Base-by-base conservation (phyloP, 2,888 invertebrate species). In the Zootermopsis nevadensis region DNA sequence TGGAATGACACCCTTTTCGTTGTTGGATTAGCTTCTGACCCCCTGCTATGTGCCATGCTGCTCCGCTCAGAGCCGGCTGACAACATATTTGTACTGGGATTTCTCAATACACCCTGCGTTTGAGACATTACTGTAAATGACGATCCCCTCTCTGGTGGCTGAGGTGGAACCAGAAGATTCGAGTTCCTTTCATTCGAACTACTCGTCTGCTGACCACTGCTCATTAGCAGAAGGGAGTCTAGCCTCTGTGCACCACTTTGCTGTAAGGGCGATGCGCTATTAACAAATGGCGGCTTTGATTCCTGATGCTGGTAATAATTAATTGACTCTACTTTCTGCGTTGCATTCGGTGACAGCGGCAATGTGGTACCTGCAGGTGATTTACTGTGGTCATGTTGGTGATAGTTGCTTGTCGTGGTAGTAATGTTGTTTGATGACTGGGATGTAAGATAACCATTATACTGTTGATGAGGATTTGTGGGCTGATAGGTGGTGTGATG, bases 101-200 rank as follows among this genome's bases (percentile, higher is more conserved):
- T 84, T 82, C 90, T 87, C 86, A 91, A 87, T 85, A 90, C 91
- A 88, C 91, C 90, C 89, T 92, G 89, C 22, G 84, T 82, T 87
- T 95, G 95, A 15, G 93, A 94, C 95, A 97, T 96, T 42, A 96
- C 93, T 6, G 95, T 93, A 89, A 96, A 98, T 69, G 97, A 97
- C 38, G 97, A 97, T 83, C 96, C 96, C 85, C 97, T 93, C 89
- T 97, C 96, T 3, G 97, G 97, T 33, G 97, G 97, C 7, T 91
- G 91, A 0, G 96, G 90, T 24, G 88, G 83, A 27, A 33, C 15
- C 22, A 42, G 12, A 66, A 35, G n/a, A 35, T 81, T 81, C 19
- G 53, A 33, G 48, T 48, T 22, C 35, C 69, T 35, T 10, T 79
- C 83, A 67, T 53, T 79, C n/a, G 74, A 48, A 53, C 48, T 79